Conservation (phyloP, 2,113 vertebrate genomes). For the Bubo blakistoni region DNA sequence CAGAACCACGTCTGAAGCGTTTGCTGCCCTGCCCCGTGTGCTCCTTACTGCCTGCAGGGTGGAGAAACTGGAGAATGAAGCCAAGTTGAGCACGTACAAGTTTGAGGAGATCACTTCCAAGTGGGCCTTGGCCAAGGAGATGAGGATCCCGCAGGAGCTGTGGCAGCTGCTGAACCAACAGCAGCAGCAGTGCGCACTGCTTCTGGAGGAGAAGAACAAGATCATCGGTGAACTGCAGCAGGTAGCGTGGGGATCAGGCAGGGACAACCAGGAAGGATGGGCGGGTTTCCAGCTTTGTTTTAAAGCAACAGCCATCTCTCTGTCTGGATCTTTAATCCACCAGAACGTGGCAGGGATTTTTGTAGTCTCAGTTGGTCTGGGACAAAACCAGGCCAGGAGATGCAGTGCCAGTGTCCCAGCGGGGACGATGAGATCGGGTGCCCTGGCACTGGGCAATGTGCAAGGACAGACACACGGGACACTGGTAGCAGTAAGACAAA, state of each 20-base stretch:
- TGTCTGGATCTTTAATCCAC: too few species aligned
- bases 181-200: constrained; percentile 69
- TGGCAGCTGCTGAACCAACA: constrained; percentile 77
- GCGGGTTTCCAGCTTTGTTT: neutral
- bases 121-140: constrained; percentile 69
- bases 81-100: constrained; percentile 67
- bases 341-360: neutral
- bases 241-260: constrained; percentile 56
- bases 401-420: neutral
- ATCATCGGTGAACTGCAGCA: constrained; percentile 81
- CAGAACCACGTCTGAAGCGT: neutral
- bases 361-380: neutral
- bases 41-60: constrained; percentile 29
- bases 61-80: constrained; percentile 64
- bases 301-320: neutral
- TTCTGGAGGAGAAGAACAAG: constrained; percentile 83
- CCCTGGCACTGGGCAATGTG: neutral
- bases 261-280: neutral
- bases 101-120: constrained; percentile 77
- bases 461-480: neutral
- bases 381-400: neutral
- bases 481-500: neutral
- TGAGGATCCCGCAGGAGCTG: constrained; percentile 74
- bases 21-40: neutral
- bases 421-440: neutral